Evolutionary conservation across 2,797 vertebrate species (phyloP), one percentile per base, ranked within the genome.

Genomic region (Pelochelys cantorii): DNA sequence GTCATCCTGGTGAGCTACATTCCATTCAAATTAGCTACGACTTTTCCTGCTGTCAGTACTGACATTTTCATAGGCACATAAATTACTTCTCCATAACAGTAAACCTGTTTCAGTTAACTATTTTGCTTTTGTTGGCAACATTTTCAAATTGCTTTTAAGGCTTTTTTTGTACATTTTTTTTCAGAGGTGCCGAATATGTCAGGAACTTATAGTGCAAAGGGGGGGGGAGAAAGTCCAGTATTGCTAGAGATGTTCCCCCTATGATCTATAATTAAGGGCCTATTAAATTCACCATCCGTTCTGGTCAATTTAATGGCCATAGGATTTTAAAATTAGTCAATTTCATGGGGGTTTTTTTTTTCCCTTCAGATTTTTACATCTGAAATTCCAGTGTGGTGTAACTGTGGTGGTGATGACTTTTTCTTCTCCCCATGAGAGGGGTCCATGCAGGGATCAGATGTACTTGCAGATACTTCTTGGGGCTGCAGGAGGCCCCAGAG

Each of bases 31-130:
- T 92, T 57, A 94, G 85, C 83, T 31, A 29, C 15, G 48, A 27
- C 8, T 37, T 3, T 85, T 71, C 65, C 55, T 85, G 87, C 82
- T 90, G 48, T 78, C 79, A 84, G 65, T 20, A 84, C 79, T 93
- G 88, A 4, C 86, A 85, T 94, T 95, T 90, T 90, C 86, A 31
- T 84, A 80, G 94, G 88, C 83, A 88, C 87, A 94, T 80, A 95
- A 95, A 89, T 93, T 68, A 92, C 90, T 89, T 87, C 89, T 90
- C 15, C 78, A 93, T 95, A 92, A 94, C 86, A 93, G 82, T 90
- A 52, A 78, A 85, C 89, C 25, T 42, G 34, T 94, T 89, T 27
- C 15, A 54, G 62, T 94, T 95, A 92, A 81, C 75, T 20, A 84
- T 54, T 6, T 81, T 48, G 22, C 54, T 60, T 27, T 90, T 91